Base-by-base conservation (phyloP, 2,888 invertebrate species). In the Lasioglossum figueresi region DNA sequence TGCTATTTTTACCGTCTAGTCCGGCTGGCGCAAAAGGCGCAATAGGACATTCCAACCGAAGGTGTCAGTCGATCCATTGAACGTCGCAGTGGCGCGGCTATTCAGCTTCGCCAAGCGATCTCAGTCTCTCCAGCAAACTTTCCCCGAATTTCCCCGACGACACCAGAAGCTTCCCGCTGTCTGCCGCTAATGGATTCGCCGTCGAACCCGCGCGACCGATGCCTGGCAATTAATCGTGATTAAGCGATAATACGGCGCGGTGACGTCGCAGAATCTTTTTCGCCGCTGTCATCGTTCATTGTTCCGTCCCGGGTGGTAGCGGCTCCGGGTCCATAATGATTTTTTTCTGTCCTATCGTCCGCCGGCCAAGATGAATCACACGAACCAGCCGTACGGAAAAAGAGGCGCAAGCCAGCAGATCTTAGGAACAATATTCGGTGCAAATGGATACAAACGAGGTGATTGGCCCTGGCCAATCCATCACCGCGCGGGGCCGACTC, bases 401-500 rank as follows among this genome's bases (percentile, higher is more conserved):
- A 86, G 72, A 80, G 76, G 84, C 81, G 75, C 73, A 48, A 73
- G 86, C 78, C 82, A 37, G 82, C 74, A 86, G 88, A 87, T 85
- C 86, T 83, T 77, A 82, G 89, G 92, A 92, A 92, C 92, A 93
- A 93, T 92, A 93, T 93, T 93, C 91, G 88, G 89, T 89, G 93
- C 93, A 93, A 93, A 93, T 93, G 92, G 93, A 93, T 93, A 93
- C 93, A 93, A 93, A 93, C 92, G 93, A 93, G 92, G 93, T 91
- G 93, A 93, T 93, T 92, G 93, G 92, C 91, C 91, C 87, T 84
- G 88, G 82, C 91, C 93, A 89, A 93, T 93, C 93, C 91, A 93
- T 93, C 93, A 93, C 90, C 80, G 70, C 66, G 76, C 74, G 79
- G 84, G 85, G 52, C 74, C 74, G 80, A 85, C 88, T 83, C 88